Base-by-base conservation (phyloP, 1,140 invertebrate genomes). In the Leptoteleia sp. region DNA sequence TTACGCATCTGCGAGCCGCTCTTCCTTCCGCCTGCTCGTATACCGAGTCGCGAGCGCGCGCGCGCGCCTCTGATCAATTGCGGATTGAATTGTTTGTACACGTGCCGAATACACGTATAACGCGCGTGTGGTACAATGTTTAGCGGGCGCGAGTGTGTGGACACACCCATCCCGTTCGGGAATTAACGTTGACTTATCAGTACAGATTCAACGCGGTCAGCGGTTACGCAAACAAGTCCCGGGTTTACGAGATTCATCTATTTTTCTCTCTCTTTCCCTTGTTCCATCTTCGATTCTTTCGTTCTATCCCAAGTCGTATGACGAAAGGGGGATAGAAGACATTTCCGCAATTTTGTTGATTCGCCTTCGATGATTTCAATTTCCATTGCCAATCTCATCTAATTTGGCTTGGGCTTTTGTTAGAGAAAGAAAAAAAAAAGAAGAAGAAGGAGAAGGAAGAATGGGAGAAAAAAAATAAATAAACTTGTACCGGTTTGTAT, bases 31-130 rank as follows among this genome's bases (percentile, higher is more conserved):
- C 19, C n/a, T n/a, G n/a, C 7, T 0, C 27, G 7, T 35, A 33
- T 13, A 59, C 15, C 22, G 27, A 37, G 62, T n/a, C n/a, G n/a
- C n/a, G n/a, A n/a, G n/a, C n/a, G n/a, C n/a, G n/a, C n/a, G 40
- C 43, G 43, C 7, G 61, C 38, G 31, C n/a, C 50, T 48, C 37
- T 35, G 47, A 62, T 72, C 68, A 62, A 54, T 62, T 38, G 45
- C 15, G 12, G 31, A 55, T 38, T 9, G 13, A 4, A 52, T 35
- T 54, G 42, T 22, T 12, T 11, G 9, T 16, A 48, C 13, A 48
- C 13, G 22, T 27, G 17, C 33, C 19, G 22, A 43, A 15, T 22
- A 27, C 33, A 27, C 19, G 42, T 15, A 17, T 9, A 38, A 48
- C 38, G 11, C 31, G 15, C 15, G 5, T 52, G 33, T 22, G n/a